Evolutionary conservation across 2,888 invertebrate species (phyloP).

Genomic region (Isoperla grammatica): DNA sequence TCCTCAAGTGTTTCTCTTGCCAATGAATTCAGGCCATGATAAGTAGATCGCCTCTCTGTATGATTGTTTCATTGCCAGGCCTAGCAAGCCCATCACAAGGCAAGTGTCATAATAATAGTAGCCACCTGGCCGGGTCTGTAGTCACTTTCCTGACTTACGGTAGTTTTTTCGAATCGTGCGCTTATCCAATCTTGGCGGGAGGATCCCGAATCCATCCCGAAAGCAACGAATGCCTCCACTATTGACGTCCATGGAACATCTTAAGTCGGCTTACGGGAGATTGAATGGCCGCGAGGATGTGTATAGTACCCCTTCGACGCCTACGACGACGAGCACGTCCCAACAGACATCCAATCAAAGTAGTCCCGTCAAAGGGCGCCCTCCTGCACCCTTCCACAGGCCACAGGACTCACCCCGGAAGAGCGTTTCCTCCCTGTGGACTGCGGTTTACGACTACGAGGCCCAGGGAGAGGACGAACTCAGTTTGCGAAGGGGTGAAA

Average conservation of each 20-base stretch:
- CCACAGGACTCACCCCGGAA: conserved; percentile 23
- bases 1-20: conserved; percentile 13
- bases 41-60: conserved; percentile 30
- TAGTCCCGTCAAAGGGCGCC: conserved; percentile 28
- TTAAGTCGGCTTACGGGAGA: conserved; percentile 37
- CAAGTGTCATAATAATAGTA: conserved; percentile 28
- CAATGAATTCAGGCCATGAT: conserved; percentile 30
- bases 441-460: conserved; percentile 87
- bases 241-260: conserved; percentile 42
- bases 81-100: conserved; percentile 22
- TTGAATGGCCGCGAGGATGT: conserved; percentile 38
- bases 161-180: conserved; percentile 11
- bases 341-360: conserved; percentile 31
- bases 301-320: conserved; percentile 31
- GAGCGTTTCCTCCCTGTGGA: conserved; percentile 56
- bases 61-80: conserved; percentile 27
- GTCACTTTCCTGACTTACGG: too few relatives aligned
- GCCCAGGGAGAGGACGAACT: conserved; percentile 94
- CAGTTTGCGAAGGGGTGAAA: conserved; percentile 77
- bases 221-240: conserved; percentile 42
- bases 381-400: conserved; percentile 17
- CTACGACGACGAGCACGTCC: conserved; percentile 33
- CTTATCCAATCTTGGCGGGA: conserved; percentile 25
- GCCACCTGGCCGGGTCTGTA: conserved; percentile 26
- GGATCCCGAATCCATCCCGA: conserved; percentile 31